Evolutionary conservation across 2,888 invertebrate genomes (phyloP), one percentile per base, ranked within the genome.

Genomic region (Lymantria dispar): DNA sequence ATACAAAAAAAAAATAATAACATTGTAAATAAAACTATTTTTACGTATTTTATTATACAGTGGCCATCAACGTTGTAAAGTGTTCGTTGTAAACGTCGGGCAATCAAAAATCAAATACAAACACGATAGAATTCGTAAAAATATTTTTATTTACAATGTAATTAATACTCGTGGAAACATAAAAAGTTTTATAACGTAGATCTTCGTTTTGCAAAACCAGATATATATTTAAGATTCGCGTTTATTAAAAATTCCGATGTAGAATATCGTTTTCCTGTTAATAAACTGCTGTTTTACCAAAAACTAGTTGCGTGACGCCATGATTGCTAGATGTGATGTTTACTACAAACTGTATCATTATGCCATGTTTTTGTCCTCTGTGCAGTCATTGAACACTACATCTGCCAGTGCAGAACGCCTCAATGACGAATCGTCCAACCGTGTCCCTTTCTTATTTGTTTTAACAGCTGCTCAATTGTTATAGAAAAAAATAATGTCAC

Each of bases 381-480:
- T 56, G 54, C 56, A 60, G 22, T 42, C 43, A 66, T 50, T 50
- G 53, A 40, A 8, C 49, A 42, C 42, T 46, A 36, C 37, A 13
- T 43, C 39, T 40, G 31, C 14, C 56, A 33, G 30, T 13, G 45
- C 40, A 42, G 22, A 22, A 42, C 42, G 10, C 2, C 3, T 45
- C 59, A 41, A 47, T 52, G 50, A 43, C 46, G 47, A 57, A 43
- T 13, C 54, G 48, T 8, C 68, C 55, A 56, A 60, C 58, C 66
- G 60, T 66, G 50, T 56, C 66, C 43, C 43, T 52, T 29, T 51
- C 39, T 41, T 54, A 45, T 56, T 53, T 54, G 45, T 47, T 55
- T 49, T 50, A 45, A 53, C 67, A 64, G 52, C 52, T 67, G 68
- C 36, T 42, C 42, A 29, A 46, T 47, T 56, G 60, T 62, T 63